Evolutionary conservation across 1,140 invertebrate species (phyloP).

Genomic region (Adelges cooleyi): DNA sequence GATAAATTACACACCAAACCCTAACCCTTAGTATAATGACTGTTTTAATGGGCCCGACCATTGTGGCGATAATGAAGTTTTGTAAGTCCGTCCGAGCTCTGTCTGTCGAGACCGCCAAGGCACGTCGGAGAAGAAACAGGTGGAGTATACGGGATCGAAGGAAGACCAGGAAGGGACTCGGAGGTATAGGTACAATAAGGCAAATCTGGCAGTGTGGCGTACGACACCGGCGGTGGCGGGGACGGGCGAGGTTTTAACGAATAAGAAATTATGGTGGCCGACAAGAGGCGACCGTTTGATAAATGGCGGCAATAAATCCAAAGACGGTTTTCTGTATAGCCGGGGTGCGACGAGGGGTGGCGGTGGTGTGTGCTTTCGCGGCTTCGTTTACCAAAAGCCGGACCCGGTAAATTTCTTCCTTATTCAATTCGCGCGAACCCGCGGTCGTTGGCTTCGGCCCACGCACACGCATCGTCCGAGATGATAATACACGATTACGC

Average conservation of each 20-base stretch:
- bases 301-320: constrained; percentile 13
- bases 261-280: constrained; percentile 22
- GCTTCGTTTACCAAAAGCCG: constrained; percentile 1
- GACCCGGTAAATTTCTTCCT: constrained; percentile 26
- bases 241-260: neutral
- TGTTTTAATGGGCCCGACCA: neutral
- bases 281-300: constrained; percentile 18
- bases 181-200: too few relatives aligned
- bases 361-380: neutral
- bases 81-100: constrained; percentile 4
- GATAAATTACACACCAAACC: neutral
- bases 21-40: neutral
- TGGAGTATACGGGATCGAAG: neutral
- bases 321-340: neutral
- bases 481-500: constrained; percentile 18
- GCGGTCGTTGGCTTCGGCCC: neutral
- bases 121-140: neutral
- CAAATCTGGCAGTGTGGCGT: too few relatives aligned
- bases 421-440: constrained; percentile 2
- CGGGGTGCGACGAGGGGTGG: neutral
- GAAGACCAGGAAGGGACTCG: neutral
- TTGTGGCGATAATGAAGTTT: constrained; percentile 14
- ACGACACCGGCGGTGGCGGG: neutral
- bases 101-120: neutral
- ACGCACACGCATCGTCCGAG: neutral